Conservation (phyloP, 2,113 vertebrate species). For the Pterocles gutturalis region DNA sequence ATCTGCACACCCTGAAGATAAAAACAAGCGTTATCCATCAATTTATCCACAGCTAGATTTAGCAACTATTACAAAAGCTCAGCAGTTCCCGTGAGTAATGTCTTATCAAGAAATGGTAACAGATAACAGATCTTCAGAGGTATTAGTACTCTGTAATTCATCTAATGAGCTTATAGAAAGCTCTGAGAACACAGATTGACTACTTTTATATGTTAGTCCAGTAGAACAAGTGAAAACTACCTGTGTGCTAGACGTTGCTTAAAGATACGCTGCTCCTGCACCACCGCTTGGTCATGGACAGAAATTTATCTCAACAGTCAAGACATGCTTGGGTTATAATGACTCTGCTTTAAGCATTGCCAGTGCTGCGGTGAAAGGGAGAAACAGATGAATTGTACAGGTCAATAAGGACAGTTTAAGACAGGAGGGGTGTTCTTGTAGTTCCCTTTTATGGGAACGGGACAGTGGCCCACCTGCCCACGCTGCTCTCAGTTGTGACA, state of each 20-base stretch:
- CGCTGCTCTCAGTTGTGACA: not conserved
- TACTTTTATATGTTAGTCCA: not conserved
- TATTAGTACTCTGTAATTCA: not conserved
- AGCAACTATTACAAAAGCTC: slow-evolving; percentile 45
- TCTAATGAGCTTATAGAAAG: not conserved
- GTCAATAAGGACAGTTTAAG: not conserved
- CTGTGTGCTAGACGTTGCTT: not conserved
- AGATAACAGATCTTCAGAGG: not conserved
- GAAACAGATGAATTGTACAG: not conserved
- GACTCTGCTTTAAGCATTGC: not conserved
- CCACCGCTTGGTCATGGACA: not conserved
- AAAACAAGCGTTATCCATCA: slow-evolving; percentile 30
- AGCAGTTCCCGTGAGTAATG: slow-evolving; percentile 71
- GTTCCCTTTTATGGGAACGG: not conserved
- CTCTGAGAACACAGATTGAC: not conserved
- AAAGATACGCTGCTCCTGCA: not conserved
- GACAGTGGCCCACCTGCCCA: not conserved
- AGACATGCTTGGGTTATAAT: not conserved
- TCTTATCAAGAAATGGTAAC: not conserved
- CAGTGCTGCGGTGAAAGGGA: not conserved
- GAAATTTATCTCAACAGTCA: not conserved
- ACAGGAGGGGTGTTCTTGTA: not conserved
- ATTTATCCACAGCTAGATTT: slow-evolving; percentile 68
- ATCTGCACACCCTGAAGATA: slow-evolving; percentile 37
- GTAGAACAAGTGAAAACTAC: not conserved